Conservation (phyloP, 2,797 vertebrate genomes). For the Oryzias dopingdopingensis region DNA sequence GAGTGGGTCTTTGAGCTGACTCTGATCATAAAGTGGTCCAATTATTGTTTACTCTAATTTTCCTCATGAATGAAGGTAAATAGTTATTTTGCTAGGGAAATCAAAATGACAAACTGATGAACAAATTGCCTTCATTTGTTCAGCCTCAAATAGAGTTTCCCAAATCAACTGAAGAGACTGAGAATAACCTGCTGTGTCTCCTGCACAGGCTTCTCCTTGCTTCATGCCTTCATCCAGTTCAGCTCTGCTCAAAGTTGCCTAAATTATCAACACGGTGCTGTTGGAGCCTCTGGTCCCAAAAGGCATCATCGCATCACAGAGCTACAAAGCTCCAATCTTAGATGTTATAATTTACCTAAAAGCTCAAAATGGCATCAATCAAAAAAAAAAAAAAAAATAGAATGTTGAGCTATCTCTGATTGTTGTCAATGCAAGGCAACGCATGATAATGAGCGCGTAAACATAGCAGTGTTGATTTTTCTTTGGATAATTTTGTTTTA, state of each 20-base stretch:
- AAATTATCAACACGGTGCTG: conserved; percentile 48
- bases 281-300: conserved; percentile 45
- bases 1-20: neutral
- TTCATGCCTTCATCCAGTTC: conserved; percentile 47
- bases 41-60: conserved; percentile 12
- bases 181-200: conserved; percentile 46
- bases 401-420: conserved; percentile 46
- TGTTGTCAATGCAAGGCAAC: conserved; percentile 19
- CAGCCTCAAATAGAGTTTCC: conserved; percentile 16
- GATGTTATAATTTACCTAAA: conserved; percentile 44
- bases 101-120: conserved; percentile 1
- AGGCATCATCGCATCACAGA: conserved; percentile 38
- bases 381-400: conserved; percentile 46
- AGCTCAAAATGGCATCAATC: conserved; percentile 58
- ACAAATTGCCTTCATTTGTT: conserved; percentile 22
- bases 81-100: neutral
- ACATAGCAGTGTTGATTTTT: conserved; percentile 19
- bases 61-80: neutral
- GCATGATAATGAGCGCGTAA: conserved; percentile 18
- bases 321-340: conserved; percentile 53
- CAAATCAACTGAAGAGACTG: conserved; percentile 3
- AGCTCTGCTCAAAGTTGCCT: conserved; percentile 47
- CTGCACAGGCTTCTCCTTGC: conserved; percentile 19
- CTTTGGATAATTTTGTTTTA: conserved; percentile 16
- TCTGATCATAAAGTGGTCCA: conserved; percentile 14